Conservation (phyloP, 2,888 invertebrate species). For the Heliconius ethilla region DNA sequence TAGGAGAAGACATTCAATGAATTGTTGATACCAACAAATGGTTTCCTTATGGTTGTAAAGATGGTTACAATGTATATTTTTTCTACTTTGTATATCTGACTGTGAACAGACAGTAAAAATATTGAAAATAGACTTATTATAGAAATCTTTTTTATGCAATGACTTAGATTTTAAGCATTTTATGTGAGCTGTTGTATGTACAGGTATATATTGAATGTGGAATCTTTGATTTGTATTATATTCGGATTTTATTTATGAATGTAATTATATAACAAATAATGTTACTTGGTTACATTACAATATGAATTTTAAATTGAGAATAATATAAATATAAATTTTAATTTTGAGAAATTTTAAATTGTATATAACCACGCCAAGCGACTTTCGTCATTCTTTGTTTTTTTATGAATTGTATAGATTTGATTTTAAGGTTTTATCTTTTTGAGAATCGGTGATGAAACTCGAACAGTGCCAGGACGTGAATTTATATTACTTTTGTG, state of each 20-base stretch:
- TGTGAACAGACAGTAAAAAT: constrained; percentile 55
- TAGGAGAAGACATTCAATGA: constrained; percentile 32
- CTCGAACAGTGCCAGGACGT: constrained; percentile 53
- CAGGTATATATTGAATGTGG: constrained; percentile 44
- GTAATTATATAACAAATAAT: constrained; percentile 28
- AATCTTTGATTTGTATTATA: constrained; percentile 17
- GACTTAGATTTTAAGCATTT: constrained; percentile 59
- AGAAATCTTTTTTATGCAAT: constrained; percentile 57
- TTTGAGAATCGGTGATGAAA: constrained; percentile 46
- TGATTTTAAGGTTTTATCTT: constrained; percentile 37
- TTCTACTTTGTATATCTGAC: constrained; percentile 77
- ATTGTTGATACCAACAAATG: constrained; percentile 34
- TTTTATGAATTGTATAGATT: constrained; percentile 43
- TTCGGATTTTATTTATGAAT: constrained; percentile 27
- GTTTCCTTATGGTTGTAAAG: constrained; percentile 57
- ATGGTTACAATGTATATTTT: constrained; percentile 77
- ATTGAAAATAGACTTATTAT: constrained; percentile 29
- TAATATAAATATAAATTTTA: no score
- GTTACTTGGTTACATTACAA: constrained; percentile 17
- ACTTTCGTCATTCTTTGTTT: constrained; percentile 51
- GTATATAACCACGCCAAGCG: constrained; percentile 57
- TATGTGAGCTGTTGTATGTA: constrained; percentile 63
- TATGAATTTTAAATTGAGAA: background rate
- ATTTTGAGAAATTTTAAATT: constrained; percentile 33
- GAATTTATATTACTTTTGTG: constrained; percentile 56